phyloP scores from a whole-genome alignment of 1,140 invertebrate species.

The Aphaenogaster floridana region DNA sequence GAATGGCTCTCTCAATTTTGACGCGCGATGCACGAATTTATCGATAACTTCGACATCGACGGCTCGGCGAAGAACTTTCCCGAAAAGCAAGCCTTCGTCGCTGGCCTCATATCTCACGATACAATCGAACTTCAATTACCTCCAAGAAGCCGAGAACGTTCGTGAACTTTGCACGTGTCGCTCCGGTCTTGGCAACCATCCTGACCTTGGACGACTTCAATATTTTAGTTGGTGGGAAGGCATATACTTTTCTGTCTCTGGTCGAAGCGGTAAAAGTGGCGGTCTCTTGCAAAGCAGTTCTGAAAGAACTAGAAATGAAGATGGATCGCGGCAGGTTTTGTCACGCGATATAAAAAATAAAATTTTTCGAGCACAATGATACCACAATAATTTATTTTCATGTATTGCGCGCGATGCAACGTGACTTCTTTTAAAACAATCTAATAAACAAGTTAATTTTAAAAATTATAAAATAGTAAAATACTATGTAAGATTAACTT shows the following conservation, averaged over 20 bases:
- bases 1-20: constrained; percentile 45
- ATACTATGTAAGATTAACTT: neutral
- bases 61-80: neutral
- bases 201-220: constrained; percentile 53
- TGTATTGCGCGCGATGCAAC: neutral
- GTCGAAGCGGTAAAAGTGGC: neutral
- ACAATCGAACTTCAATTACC: constrained; percentile 53
- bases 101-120: neutral
- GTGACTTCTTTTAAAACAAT: neutral
- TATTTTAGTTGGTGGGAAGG: constrained; percentile 24
- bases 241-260: constrained; percentile 14
- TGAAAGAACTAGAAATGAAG: constrained; percentile 14
- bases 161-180: constrained; percentile 52
- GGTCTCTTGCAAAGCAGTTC: neutral
- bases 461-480: neutral
- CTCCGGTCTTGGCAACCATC: constrained; percentile 30
- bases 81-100: constrained; percentile 16
- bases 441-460: constrained; percentile 1
- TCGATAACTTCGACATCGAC: constrained; percentile 16
- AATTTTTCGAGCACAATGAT: neutral
- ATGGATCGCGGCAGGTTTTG: neutral
- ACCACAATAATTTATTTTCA: neutral
- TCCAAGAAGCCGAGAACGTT: neutral
- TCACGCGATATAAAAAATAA: neutral
- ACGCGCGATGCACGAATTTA: constrained; percentile 43